Base-by-base conservation (phyloP, 2,797 vertebrate genomes). In the Cynopterus sphinx region DNA sequence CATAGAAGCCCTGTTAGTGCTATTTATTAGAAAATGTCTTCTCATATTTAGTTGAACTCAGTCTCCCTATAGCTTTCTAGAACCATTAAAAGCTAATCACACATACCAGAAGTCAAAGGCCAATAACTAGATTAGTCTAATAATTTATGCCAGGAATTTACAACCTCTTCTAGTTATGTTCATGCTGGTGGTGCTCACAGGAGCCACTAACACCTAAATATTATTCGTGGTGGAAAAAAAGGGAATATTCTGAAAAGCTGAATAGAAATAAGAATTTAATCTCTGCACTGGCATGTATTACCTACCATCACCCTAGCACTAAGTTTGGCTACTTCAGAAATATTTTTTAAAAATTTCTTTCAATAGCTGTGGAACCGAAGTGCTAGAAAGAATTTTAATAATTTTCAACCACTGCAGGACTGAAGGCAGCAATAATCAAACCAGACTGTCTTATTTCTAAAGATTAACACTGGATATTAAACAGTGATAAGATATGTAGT, bases 371-470 rank as follows among this genome's bases (percentile, higher is more conserved):
- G 57, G 61, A 81, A 70, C n/a, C 46, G 12, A 22, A 94, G 36
- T n/a, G 24, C 71, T 84, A 61, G 90, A 93, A 92, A 86, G 55
- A 84, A 84, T 63, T 63, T 68, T 78, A 89, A 31, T 90, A 92
- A 82, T 31, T 70, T 70, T 31, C 39, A 82, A 57, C n/a, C 33
- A 92, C 36, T 33, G 16, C 9, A 90, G 68, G 49, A 61, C 39
- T n/a, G 36, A 89, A 95, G 61, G 55, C 87, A 86, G 68, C 65
- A 94, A 92, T 41, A 90, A 94, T 73, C 53, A 84, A 83, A 67
- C 59, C 70, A 51, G 43, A 78, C 46, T 36, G 71, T 88, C 15
- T 63, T 59, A 19, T 59, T 91, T 87, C 53, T 70, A 81, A 84
- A 97, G 87, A 95, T 88, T 65, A 96, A 90, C 77, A 67, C 2